Percentiles rank a stretch among this genome's conserved stretches.
Conservation (phyloP, 1,140 invertebrate genomes). For the Atta texana region DNA sequence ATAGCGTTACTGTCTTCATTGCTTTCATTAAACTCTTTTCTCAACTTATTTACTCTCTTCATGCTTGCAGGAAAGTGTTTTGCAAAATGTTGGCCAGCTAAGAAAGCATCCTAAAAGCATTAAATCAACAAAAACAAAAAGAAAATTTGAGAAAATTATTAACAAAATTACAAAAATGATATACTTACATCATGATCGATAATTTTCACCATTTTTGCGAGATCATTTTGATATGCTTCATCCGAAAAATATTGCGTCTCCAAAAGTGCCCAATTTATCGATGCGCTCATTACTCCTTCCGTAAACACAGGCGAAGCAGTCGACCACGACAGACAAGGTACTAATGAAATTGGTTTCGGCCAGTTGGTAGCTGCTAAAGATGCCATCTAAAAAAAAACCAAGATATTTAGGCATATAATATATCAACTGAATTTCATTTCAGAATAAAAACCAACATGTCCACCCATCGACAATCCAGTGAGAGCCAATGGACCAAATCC, state of each 20-base stretch:
- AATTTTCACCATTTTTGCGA: slow-evolving; percentile 93
- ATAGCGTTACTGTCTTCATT: slow-evolving; percentile 56
- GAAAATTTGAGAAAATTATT: not conserved
- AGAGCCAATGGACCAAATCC: slow-evolving; percentile 96
- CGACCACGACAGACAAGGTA: slow-evolving; percentile 98
- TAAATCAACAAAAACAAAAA: not conserved
- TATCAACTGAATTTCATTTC: not conserved
- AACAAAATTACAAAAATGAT: not conserved
- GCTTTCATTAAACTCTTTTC: slow-evolving; percentile 73
- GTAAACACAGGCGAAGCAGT: slow-evolving; percentile 98
- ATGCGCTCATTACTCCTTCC: slow-evolving; percentile 97
- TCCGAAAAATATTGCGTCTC: slow-evolving; percentile 96
- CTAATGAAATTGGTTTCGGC: slow-evolving; percentile 96
- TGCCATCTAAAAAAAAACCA: slow-evolving; percentile 92
- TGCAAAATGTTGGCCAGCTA: slow-evolving; percentile 93
- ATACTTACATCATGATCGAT: slow-evolving; percentile 86
- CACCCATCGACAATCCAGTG: slow-evolving; percentile 99
- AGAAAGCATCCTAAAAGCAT: slow-evolving; percentile 89
- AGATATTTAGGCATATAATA: slow-evolving; percentile 1
- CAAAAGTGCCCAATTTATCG: slow-evolving; percentile 97
- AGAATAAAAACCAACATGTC: slow-evolving; percentile 92
- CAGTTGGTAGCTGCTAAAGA: slow-evolving; percentile 97
- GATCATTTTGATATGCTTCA: slow-evolving; percentile 92
- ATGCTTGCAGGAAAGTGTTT: slow-evolving; percentile 90
- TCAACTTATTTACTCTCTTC: slow-evolving; percentile 78